phyloP scores from a whole-genome alignment of 1,140 invertebrate genomes.

The Drosophila athabasca region DNA sequence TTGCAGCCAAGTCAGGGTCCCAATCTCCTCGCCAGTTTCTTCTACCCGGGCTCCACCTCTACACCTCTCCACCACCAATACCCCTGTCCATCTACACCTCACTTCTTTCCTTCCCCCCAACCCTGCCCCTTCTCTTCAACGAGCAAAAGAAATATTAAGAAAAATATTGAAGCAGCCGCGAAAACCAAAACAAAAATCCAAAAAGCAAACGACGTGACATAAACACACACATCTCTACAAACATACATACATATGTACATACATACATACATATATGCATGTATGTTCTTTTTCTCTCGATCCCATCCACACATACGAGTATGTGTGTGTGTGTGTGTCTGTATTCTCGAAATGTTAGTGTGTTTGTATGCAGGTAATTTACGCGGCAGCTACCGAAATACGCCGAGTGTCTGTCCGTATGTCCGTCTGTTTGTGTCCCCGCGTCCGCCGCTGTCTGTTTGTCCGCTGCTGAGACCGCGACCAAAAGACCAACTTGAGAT shows the following conservation, averaged over 20 bases:
- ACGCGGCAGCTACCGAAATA: slow-evolving; percentile 83
- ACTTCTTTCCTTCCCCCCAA: background rate
- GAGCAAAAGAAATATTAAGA: slow-evolving; percentile 41
- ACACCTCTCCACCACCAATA: background rate
- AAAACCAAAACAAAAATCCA: slow-evolving; percentile 63
- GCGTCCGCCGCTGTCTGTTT: slow-evolving; percentile 1
- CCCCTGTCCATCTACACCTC: slow-evolving; percentile 12
- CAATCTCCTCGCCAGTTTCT: background rate
- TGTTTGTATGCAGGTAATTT: slow-evolving; percentile 82
- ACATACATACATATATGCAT: slow-evolving; percentile 8
- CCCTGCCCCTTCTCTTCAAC: background rate
- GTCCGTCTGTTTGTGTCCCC: slow-evolving; percentile 13
- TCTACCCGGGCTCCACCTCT: background rate
- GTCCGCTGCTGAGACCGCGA: slow-evolving; percentile 17
- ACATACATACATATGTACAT: slow-evolving; percentile 4
- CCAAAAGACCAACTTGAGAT: slow-evolving; percentile 66
- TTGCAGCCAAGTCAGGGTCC: slow-evolving; percentile 40
- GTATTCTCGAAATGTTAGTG: slow-evolving; percentile 67
- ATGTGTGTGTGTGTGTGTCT: slow-evolving; percentile 20
- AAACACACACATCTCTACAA: slow-evolving; percentile 43
- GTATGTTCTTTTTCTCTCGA: slow-evolving; percentile 21
- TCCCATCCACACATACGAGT: slow-evolving; percentile 20
- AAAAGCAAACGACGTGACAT: slow-evolving; percentile 74
- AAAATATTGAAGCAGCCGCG: slow-evolving; percentile 50
- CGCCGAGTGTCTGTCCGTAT: slow-evolving; percentile 52